Evolutionary conservation across 2,113 vertebrate genomes (phyloP).

Genomic region (Gasterosteus aculeatus): DNA sequence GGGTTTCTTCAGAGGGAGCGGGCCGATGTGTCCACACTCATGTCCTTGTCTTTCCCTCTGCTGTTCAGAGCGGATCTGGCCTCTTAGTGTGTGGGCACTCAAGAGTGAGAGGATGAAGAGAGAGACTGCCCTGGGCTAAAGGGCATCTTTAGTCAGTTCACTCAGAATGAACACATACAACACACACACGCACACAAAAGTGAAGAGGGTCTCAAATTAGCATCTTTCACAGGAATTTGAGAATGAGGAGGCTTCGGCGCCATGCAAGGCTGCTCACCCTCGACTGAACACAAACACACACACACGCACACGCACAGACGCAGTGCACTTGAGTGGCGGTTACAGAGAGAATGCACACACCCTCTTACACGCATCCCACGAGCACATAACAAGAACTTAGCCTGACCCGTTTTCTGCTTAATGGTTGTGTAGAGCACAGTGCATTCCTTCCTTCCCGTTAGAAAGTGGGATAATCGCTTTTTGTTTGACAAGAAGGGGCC

Average conservation of each 20-base stretch:
- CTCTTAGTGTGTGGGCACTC: slow-evolving; percentile 79
- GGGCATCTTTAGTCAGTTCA: slow-evolving; percentile 76
- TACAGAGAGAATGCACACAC: slow-evolving; percentile 22
- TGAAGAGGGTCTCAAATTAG: slow-evolving; percentile 74
- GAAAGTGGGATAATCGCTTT: slow-evolving; percentile 86
- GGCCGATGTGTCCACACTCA: slow-evolving; percentile 30
- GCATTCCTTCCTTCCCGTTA: slow-evolving; percentile 86
- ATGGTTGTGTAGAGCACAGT: slow-evolving; percentile 18
- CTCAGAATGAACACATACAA: slow-evolving; percentile 56
- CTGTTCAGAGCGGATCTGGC: slow-evolving; percentile 56
- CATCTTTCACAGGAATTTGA: slow-evolving; percentile 73
- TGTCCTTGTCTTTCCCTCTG: slow-evolving; percentile 48
- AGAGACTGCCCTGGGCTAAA: slow-evolving; percentile 76
- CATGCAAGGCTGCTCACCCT: slow-evolving; percentile 63
- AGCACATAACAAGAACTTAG: slow-evolving; percentile 52
- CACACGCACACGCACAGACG: slow-evolving; percentile 19
- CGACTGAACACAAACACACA: slow-evolving; percentile 35
- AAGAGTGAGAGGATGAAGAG: slow-evolving; percentile 74
- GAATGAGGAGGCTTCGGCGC: slow-evolving; percentile 65
- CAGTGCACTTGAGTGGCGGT: slow-evolving; percentile 31
- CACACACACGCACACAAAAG: slow-evolving; percentile 47
- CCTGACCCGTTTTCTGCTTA: slow-evolving; percentile 15
- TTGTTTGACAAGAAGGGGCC: slow-evolving; percentile 84
- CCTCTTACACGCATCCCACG: slow-evolving; percentile 52
- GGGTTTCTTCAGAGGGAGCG: slow-evolving; percentile 7